Conservation (phyloP, 2,797 vertebrate species). For the Craterocephalus amniculus region DNA sequence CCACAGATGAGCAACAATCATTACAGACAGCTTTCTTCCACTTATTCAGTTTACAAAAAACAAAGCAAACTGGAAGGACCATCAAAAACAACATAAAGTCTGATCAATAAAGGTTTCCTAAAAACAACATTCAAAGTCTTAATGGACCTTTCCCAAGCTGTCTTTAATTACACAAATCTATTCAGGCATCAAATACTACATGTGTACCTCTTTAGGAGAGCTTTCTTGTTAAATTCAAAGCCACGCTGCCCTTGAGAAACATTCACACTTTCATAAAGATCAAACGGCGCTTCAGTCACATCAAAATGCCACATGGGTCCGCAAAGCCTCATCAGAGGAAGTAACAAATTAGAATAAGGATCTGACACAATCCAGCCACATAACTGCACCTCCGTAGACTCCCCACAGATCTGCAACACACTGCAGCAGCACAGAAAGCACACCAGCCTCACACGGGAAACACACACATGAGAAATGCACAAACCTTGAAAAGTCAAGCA, state of each 20-base stretch:
- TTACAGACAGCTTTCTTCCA: too few relatives aligned
- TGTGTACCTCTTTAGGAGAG: background rate
- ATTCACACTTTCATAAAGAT: constrained; percentile 19
- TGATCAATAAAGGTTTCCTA: background rate
- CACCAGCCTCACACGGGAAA: too few relatives aligned
- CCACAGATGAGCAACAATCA: too few relatives aligned
- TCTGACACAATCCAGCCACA: constrained; percentile 11
- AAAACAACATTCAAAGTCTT: too few relatives aligned
- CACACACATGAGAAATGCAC: constrained; percentile 41
- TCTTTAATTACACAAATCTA: background rate
- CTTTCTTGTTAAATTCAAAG: background rate
- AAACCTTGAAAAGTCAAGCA: constrained; percentile 58
- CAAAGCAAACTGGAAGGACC: background rate
- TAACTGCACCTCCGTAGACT: constrained; percentile 8
- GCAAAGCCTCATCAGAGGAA: constrained; percentile 48
- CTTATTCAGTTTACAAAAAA: too few relatives aligned
- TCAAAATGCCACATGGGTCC: constrained; percentile 29
- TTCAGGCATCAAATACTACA: too few relatives aligned
- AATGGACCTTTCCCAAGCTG: too few relatives aligned
- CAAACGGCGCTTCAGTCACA: constrained; percentile 28
- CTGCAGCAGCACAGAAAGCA: constrained; percentile 22
- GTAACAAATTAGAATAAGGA: constrained; percentile 57
- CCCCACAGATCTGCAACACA: background rate
- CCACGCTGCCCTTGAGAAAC: background rate
- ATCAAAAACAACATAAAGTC: background rate